Evolutionary conservation across 2,797 vertebrate genomes (phyloP), one percentile per base, ranked within the genome.

Genomic region (Iguana delicatissima): DNA sequence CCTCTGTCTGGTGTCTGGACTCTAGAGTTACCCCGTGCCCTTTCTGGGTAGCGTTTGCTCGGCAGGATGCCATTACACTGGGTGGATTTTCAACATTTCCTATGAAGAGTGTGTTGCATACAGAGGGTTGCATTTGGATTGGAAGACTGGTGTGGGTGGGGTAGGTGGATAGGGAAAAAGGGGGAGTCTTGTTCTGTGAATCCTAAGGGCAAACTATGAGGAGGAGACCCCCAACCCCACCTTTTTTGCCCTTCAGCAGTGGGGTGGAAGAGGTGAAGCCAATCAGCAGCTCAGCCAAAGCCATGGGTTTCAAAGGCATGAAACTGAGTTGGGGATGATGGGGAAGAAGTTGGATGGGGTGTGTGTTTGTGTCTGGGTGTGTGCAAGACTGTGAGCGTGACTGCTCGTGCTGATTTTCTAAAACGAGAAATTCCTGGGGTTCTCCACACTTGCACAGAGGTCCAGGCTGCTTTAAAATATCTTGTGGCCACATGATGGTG

Each of bases 1-100:
- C 52, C 59, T 89, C 83, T 86, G 79, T 6, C n/a, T 80, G 84
- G 72, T 86, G 62, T 84, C 89, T 87, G 91, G 88, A 85, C 52
- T 6, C 8, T 46, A 55, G 76, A 69, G 35, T 7, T 24, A 26
- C 10, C n/a, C 32, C 12, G 0, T 10, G 13, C 9, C 42, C 46
- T 18, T 26, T 29, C 0, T 42, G 38, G 52, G 64, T 50, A 46
- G 12, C 42, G 1, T 76, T 46, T 13, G 9, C 16, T 62, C 67
- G 1, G 14, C 69, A 67, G 55, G 38, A 1, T 32, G n/a, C 12
- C 8, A 20, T 26, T 67, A 55, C 12, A 6, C 16, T 6, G 14
- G 16, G 32, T 18, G 24, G 12, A 13, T 52, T 69, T 88, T 46
- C 4, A 5, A 4, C 7, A 10, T 38, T 81, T 74, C 38, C 13